Evolutionary conservation across 30 jellyfish, hydroid and myxozoan species (phyloP), one percentile per base, ranked within the genome.

Genomic region (Catostylus mosaicus): DNA sequence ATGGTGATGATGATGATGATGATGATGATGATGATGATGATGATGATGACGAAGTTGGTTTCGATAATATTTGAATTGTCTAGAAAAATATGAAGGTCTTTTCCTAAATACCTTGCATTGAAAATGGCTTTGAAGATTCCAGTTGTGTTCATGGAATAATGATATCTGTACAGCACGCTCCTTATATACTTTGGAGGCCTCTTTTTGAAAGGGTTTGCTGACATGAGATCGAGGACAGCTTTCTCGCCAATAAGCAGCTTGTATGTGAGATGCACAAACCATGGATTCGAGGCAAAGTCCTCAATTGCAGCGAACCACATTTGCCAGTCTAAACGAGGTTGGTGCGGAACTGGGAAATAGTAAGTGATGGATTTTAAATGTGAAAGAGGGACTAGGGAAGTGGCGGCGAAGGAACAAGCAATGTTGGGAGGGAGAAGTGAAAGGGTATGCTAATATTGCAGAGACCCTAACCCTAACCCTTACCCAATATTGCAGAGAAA

Each of bases 241-340:
- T 70, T 27, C 33, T 78, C 88, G 30, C 88, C 91, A 29, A 31
- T 45, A 67, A 87, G 67, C 19, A 87, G 45, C 73, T 87, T 87
- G 57, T 67, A 61, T 3, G 47, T 12, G 51, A 87, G 78, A 20
- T 87, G 84, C 30, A 87, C 61, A 45, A 87, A 87, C 96, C 96
- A 87, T 0, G 91, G 90, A 48, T 77, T 87, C 0, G 91, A 50
- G 0, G 24, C 26, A 63, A 32, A 77, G 30, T 87, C 96, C 22
- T 38, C 83, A 1, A 67, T 34, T 3, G 96, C 84, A 1, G 96
- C 96, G 34, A 78, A 87, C 89, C 96, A 77, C 96, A 87, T 87
- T 62, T 87, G 96, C 96, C 91, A 87, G 65, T 87, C 96, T 50
- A 87, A 76, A 78, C 96, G 96, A 60, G 96, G 96, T 22, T 87